phyloP scores from a whole-genome alignment of 1,140 invertebrate species.

The Drosophila guanche region DNA sequence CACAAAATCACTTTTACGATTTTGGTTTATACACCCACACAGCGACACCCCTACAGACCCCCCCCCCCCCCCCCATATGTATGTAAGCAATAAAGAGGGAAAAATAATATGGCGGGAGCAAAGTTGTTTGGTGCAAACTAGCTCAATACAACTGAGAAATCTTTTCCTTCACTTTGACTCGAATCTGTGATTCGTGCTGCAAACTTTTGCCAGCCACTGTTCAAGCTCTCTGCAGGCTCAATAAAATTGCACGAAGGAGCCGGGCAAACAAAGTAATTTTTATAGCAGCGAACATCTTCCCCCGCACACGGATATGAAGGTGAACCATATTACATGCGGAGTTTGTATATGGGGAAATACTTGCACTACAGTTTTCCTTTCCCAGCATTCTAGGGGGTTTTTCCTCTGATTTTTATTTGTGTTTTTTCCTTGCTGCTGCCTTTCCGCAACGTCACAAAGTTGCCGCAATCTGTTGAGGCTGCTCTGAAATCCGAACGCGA shows the following conservation, averaged over 20 bases:
- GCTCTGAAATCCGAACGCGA: conserved; percentile 52
- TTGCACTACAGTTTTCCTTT: conserved; percentile 35
- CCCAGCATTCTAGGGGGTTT: conserved; percentile 24
- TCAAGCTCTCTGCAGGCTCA: conserved; percentile 44
- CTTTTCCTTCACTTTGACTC: conserved; percentile 23
- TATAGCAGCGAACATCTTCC: conserved; percentile 55
- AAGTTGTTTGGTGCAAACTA: conserved; percentile 56
- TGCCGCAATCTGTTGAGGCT: conserved; percentile 68
- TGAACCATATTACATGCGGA: conserved; percentile 14
- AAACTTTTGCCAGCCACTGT: conserved; percentile 63
- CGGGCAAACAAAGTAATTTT: conserved; percentile 79
- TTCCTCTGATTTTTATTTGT: conserved; percentile 4
- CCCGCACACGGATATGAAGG: conserved; percentile 7
- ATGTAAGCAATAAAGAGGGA: conserved; percentile 32
- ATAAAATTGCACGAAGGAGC: conserved; percentile 71
- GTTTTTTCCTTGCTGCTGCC: conserved; percentile 9
- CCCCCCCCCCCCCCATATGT: too few species aligned
- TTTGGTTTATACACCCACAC: conserved; percentile 70
- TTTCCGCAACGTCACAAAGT: conserved; percentile 59
- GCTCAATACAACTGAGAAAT: conserved; percentile 77
- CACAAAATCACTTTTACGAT: conserved; percentile 81
- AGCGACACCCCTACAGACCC: background rate
- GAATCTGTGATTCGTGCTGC: conserved; percentile 54
- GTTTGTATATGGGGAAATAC: conserved; percentile 15
- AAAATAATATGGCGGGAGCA: conserved; percentile 23